Evolutionary conservation across 2,797 vertebrate species (phyloP).

Genomic region (Phaenicophaeus curvirostris): DNA sequence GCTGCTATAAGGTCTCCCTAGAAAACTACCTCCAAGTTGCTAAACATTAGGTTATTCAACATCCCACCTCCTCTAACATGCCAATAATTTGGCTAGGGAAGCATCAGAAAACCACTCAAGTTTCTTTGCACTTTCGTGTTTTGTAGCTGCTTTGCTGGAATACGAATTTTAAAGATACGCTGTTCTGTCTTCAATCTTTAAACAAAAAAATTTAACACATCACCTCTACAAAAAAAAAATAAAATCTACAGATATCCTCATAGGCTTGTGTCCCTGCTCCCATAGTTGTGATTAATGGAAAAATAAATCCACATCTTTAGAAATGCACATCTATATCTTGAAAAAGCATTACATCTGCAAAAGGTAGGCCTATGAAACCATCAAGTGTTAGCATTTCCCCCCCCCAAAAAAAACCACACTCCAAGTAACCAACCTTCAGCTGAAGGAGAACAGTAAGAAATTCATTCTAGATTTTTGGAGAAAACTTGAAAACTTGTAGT

Average conservation of each 20-base stretch:
- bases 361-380: not conserved
- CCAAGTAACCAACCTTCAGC: not conserved
- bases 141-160: not conserved
- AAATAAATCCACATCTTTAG: not conserved
- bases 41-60: not conserved
- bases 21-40: not conserved
- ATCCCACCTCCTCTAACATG: not conserved
- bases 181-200: not conserved
- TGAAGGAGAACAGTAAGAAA: not conserved
- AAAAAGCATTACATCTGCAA: not conserved
- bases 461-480: not conserved
- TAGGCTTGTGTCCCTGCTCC: not conserved
- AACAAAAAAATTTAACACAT: not conserved
- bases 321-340: rapidly evolving
- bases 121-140: not conserved
- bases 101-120: too few species aligned
- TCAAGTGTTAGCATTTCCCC: not conserved
- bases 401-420: not conserved
- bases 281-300: not conserved
- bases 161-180: not conserved
- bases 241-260: too few species aligned
- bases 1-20: too few species aligned
- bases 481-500: not conserved
- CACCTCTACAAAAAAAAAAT: not conserved
- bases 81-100: not conserved